phyloP scores from a whole-genome alignment of 2,888 invertebrate species.

The Megamerina dolium region DNA sequence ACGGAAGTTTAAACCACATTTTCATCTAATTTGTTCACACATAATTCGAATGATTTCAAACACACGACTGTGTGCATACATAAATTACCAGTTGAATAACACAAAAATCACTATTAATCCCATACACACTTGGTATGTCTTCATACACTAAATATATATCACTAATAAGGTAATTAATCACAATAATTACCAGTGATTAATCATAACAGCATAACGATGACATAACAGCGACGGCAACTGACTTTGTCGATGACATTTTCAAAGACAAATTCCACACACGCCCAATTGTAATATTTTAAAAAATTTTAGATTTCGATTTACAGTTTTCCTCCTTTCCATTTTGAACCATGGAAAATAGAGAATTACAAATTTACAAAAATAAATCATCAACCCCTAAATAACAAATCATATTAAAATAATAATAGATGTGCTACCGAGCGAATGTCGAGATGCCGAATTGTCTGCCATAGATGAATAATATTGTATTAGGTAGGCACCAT shows the following conservation, averaged over 20 bases:
- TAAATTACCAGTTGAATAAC: neutral
- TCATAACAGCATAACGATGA: slow-evolving; percentile 22
- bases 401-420: neutral
- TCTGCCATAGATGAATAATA: no score
- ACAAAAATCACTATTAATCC: slow-evolving; percentile 7
- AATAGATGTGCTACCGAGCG: neutral
- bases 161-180: slow-evolving; percentile 24
- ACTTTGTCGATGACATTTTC: slow-evolving; percentile 18
- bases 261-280: slow-evolving; percentile 22
- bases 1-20: neutral
- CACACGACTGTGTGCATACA: no score
- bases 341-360: no score
- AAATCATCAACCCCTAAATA: slow-evolving; percentile 23
- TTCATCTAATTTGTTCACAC: neutral
- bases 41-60: neutral
- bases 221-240: slow-evolving; percentile 3
- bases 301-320: slow-evolving; percentile 10
- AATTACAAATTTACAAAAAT: slow-evolving; percentile 18
- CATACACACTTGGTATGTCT: slow-evolving; percentile 16
- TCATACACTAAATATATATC: slow-evolving; percentile 3
- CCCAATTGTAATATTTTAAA: slow-evolving; percentile 20
- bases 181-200: slow-evolving; percentile 24
- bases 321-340: no score
- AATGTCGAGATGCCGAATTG: slow-evolving; percentile 1
- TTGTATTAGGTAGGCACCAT: no score